Evolutionary conservation across 2,113 vertebrate genomes (phyloP).

Genomic region (Planiliza haematocheilus): DNA sequence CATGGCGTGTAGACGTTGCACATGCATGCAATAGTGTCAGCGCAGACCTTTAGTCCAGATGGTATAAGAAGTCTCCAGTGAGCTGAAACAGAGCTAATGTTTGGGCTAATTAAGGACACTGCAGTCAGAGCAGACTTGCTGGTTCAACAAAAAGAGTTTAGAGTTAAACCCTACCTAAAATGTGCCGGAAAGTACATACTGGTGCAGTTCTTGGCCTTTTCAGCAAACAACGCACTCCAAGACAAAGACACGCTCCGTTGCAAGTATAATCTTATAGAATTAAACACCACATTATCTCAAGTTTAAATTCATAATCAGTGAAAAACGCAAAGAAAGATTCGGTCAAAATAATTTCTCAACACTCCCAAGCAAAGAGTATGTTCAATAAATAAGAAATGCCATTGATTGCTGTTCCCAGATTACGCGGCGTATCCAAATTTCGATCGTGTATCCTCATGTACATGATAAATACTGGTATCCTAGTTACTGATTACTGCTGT

Average conservation of each 20-base stretch:
- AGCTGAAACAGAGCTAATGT: constrained; percentile 62
- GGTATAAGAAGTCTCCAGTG: constrained; percentile 22
- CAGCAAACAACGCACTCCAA: background rate
- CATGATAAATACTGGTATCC: too few species aligned
- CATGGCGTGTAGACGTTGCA: too few species aligned
- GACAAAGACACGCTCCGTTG: constrained; percentile 34
- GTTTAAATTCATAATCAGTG: background rate
- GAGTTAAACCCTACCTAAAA: constrained; percentile 43
- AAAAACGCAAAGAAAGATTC: background rate
- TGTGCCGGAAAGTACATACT: constrained; percentile 28
- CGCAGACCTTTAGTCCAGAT: background rate
- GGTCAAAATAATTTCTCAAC: background rate
- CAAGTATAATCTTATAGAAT: constrained; percentile 6
- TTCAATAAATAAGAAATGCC: background rate
- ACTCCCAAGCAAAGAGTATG: background rate
- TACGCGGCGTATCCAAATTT: too few species aligned
- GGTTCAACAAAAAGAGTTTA: constrained; percentile 51
- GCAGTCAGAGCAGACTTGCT: constrained; percentile 36
- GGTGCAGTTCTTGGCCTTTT: constrained; percentile 3
- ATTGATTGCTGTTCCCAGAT: background rate
- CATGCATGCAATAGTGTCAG: background rate
- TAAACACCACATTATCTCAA: constrained; percentile 1
- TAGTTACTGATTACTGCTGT: too few species aligned
- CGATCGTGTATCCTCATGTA: too few species aligned
- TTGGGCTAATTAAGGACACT: constrained; percentile 70